Percentiles rank a stretch among this genome's conserved stretches.
phyloP scores from a whole-genome alignment of 2,797 vertebrate genomes.

The Tadarida brasiliensis region DNA sequence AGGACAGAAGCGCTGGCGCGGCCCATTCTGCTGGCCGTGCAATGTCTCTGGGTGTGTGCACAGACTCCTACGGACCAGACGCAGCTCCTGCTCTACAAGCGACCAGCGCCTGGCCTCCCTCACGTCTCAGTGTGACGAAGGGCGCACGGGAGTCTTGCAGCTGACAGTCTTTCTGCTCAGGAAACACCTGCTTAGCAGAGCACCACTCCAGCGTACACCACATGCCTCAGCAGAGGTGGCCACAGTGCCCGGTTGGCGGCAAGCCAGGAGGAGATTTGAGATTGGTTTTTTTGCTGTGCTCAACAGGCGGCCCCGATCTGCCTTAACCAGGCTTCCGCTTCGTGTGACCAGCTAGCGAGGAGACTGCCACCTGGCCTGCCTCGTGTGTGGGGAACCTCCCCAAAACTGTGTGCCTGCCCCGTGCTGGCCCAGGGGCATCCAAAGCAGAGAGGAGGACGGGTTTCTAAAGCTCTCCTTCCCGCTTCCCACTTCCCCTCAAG shows the following conservation, averaged over 20 bases:
- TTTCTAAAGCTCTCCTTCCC: not conserved
- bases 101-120: constrained; percentile 40
- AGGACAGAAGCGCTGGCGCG: not conserved
- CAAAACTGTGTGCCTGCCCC: constrained; percentile 7
- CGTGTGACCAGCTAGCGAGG: constrained; percentile 56
- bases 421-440: not conserved
- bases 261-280: constrained; percentile 72
- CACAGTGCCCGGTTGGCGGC: constrained; percentile 74
- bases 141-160: constrained; percentile 56
- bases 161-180: constrained; percentile 72
- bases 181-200: constrained; percentile 78
- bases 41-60: constrained; percentile 34
- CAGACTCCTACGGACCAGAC: constrained; percentile 26
- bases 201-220: constrained; percentile 74
- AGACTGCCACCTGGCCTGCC: constrained; percentile 47
- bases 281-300: constrained; percentile 77
- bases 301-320: constrained; percentile 69
- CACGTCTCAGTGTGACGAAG: constrained; percentile 55
- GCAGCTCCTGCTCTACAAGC: not conserved
- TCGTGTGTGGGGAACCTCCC: not conserved
- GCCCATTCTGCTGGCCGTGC: not conserved
- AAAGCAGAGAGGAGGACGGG: not conserved
- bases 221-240: constrained; percentile 73
- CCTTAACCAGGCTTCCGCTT: constrained; percentile 54
- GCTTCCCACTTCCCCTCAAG: not conserved